These are phyloP conservation scores for Nyctalus aviator DNA, from an alignment of 2,797 vertebrate species.

Conservation along the genomic window DNA sequence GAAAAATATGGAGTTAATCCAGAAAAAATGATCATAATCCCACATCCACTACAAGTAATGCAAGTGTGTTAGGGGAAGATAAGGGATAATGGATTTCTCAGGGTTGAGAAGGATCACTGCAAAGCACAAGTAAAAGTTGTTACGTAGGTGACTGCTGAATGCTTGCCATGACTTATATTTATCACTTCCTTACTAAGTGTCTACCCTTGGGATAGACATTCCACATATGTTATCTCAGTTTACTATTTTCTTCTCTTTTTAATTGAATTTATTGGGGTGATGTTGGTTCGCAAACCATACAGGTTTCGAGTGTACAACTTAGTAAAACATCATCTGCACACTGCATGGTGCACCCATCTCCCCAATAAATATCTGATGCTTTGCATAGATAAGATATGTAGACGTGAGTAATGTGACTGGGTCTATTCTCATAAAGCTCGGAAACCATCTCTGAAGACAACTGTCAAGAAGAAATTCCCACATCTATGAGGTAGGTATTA, in stretches of 20 bases:
- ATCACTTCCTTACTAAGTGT: neutral
- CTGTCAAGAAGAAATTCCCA: neutral
- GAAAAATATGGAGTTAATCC: slow-evolving; percentile 40
- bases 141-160: neutral
- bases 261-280: neutral
- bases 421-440: neutral
- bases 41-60: neutral
- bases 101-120: neutral
- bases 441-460: neutral
- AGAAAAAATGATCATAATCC: slow-evolving; percentile 25
- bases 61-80: neutral
- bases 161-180: neutral
- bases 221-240: neutral
- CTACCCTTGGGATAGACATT: neutral
- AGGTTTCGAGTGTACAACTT: neutral
- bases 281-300: neutral
- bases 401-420: neutral
- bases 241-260: neutral
- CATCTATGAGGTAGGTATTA: neutral
- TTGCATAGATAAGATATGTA: neutral
- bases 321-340: neutral
- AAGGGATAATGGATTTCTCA: neutral
- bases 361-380: neutral
- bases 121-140: slow-evolving; percentile 36
- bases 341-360: neutral